Evolutionary conservation across 2,888 invertebrate species (phyloP).

Genomic region (Aspidiotus destructor): DNA sequence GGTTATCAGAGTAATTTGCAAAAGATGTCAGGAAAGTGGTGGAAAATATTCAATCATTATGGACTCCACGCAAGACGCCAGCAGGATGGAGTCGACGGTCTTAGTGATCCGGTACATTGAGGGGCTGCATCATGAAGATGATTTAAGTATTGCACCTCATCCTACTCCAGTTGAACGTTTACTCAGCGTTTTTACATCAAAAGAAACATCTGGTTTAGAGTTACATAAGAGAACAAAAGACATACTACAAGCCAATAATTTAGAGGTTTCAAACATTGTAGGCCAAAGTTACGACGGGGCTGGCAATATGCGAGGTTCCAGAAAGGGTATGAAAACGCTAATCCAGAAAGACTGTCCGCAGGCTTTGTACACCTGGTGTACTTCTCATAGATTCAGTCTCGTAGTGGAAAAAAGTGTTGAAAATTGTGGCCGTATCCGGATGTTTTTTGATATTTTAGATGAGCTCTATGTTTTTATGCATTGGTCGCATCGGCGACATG

Average conservation of each 20-base stretch:
- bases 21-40: neutral
- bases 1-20: neutral
- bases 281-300: constrained; percentile 14
- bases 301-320: neutral
- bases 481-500: neutral
- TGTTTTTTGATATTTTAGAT: constrained; percentile 12
- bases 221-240: neutral
- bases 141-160: neutral
- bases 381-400: neutral
- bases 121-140: neutral
- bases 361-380: constrained; percentile 10
- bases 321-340: constrained; percentile 7
- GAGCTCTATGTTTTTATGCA: constrained; percentile 5
- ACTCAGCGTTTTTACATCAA: constrained; percentile 3
- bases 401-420: constrained; percentile 1
- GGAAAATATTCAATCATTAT: neutral
- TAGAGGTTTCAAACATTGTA: neutral
- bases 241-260: neutral
- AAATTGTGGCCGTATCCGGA: neutral
- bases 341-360: constrained; percentile 2
- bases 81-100: constrained; percentile 11
- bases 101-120: constrained; percentile 5
- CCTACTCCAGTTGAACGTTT: neutral
- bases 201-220: neutral
- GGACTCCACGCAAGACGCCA: constrained; percentile 10